Base-by-base conservation (phyloP, 2,888 invertebrate genomes). In the Xylocampa areola region DNA sequence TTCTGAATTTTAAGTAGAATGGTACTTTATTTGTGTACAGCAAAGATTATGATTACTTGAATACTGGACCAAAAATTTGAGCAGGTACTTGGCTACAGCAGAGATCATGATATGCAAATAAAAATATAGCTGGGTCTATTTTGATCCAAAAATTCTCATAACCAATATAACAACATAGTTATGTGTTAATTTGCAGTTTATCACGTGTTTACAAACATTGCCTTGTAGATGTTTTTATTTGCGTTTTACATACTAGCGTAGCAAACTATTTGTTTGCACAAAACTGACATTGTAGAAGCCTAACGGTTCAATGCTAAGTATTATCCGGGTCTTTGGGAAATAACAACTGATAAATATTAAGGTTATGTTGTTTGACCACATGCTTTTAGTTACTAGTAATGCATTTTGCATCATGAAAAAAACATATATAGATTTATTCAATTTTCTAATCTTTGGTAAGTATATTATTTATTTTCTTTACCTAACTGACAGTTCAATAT, bases 211-310 rank as follows among this genome's bases (percentile, higher is more conserved):
- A 50, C 40, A 57, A 67, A 71, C 55, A 59, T 79, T 76, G 70
- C 81, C 77, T 80, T 80, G 80, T 75, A 27, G 40, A 68, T 77
- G 73, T 77, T 80, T 62, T 81, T 81, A 72, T 82, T 82, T 82
- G 74, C 73, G 64, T 72, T 74, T 76, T 68, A 76, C 73, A 75
- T 73, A 71, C 74, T 66, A 68, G 70, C 66, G 58, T 60, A 61
- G 64, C 62, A 57, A 73, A 61, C 73, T 25, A 25, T 57, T 66
- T 76, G 72, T 69, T 73, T 75, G 60, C 66, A 72, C 53, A 68
- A 68, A 80, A 76, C 71, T 81, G 82, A 76, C 82, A 81, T 82
- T 81, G 79, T 71, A 66, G 62, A 73, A 49, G 58, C 71, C 51
- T 62, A 66, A 63, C 53, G 49, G 47, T 70, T 66, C 75, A 76